These are phyloP conservation scores for Alces alces DNA, from an alignment of 2,113 vertebrate genomes.

Conservation along the genomic window DNA sequence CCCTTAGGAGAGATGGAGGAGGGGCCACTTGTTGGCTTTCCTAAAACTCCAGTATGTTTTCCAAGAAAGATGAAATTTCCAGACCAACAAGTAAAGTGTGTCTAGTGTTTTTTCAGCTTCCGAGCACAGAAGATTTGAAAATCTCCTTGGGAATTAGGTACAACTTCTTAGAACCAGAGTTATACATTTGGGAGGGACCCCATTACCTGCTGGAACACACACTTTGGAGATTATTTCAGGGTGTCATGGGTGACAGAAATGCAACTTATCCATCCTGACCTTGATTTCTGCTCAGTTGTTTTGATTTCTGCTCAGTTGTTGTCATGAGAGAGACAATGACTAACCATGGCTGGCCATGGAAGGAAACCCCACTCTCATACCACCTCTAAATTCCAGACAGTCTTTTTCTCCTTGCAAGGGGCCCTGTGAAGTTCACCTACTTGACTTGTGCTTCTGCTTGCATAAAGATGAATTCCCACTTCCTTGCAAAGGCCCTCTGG, in stretches of 20 bases:
- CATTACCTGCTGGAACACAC: not conserved
- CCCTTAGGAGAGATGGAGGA: not conserved
- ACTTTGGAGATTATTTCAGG: not conserved
- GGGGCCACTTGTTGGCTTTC: not conserved
- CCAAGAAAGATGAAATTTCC: not conserved
- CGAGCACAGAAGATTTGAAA: not conserved
- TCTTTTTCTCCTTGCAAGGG: not conserved
- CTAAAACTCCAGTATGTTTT: not conserved
- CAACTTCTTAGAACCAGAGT: not conserved
- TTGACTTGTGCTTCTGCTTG: conserved; percentile 98
- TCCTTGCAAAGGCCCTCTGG: conserved; percentile 95
- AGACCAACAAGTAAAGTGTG: not conserved
- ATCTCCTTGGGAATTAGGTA: not conserved
- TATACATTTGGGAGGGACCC: not conserved
- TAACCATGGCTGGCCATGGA: not conserved
- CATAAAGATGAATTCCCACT: conserved; percentile 99
- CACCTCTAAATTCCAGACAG: not conserved
- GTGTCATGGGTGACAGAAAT: not conserved
- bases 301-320: not conserved
- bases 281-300: not conserved
- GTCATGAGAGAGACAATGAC: not conserved
- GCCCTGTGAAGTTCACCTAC: conserved; percentile 82
- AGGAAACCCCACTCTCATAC: not conserved
- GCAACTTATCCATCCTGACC: not conserved
- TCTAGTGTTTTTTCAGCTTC: not conserved